Conservation (phyloP, 2,113 vertebrate genomes). For the Thalassarche chlororhynchos region DNA sequence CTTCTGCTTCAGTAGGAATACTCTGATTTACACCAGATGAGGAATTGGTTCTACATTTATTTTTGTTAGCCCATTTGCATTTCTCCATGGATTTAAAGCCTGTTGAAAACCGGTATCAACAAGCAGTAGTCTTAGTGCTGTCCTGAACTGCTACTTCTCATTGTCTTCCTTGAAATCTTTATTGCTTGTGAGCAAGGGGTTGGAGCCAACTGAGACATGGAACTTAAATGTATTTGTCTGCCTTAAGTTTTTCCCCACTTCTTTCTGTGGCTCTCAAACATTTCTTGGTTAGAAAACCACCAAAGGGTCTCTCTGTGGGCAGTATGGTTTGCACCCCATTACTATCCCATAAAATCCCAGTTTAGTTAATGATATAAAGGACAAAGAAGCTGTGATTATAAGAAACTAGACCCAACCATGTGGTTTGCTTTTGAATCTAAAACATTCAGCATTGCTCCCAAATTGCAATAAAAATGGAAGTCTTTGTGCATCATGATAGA, state of each 20-base stretch:
- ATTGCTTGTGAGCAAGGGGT: background rate
- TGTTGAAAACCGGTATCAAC: background rate
- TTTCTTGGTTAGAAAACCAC: background rate
- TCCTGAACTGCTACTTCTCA: background rate
- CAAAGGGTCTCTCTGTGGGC: background rate
- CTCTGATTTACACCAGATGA: background rate
- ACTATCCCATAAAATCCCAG: background rate
- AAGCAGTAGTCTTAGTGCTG: background rate
- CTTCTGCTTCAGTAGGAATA: background rate
- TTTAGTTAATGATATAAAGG: background rate
- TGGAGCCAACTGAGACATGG: background rate
- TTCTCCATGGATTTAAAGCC: background rate
- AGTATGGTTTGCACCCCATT: background rate
- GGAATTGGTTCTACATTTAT: background rate
- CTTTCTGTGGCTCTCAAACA: background rate
- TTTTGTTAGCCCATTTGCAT: background rate
- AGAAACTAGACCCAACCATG: background rate
- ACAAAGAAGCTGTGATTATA: background rate
- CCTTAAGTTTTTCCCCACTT: background rate
- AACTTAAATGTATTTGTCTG: background rate
- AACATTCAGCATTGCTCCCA: background rate
- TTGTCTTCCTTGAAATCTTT: background rate
- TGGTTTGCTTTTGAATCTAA: background rate
- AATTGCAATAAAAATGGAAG: background rate
- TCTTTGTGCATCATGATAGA: background rate